Evolutionary conservation across 2,113 vertebrate genomes (phyloP).

Genomic region (Pollimyrus isidori): DNA sequence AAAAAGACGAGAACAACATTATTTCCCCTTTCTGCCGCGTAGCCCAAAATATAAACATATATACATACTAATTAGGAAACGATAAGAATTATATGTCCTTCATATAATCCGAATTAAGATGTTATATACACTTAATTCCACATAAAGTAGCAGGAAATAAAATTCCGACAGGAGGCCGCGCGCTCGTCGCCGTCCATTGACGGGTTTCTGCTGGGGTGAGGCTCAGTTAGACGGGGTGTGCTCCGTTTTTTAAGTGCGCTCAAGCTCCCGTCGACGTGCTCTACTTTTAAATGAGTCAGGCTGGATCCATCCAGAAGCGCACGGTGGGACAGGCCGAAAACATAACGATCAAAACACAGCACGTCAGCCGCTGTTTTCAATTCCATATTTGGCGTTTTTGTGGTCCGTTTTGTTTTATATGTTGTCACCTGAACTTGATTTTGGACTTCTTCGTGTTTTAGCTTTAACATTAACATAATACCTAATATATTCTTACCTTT

Average conservation of each 20-base stretch:
- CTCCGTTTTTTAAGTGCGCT: conserved; percentile 18
- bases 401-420: neutral
- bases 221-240: conserved; percentile 6
- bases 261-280: conserved; percentile 11
- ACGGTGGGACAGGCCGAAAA: neutral
- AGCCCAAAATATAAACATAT: neutral
- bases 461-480: neutral
- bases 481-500: neutral
- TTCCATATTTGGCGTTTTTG: neutral
- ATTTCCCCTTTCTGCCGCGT: neutral
- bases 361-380: neutral
- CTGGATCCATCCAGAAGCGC: neutral
- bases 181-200: conserved; percentile 1
- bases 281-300: conserved; percentile 15
- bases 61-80: conserved; percentile 2
- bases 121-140: conserved; percentile 17
- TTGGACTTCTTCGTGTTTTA: neutral
- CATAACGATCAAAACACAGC: neutral
- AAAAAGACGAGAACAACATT: neutral
- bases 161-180: neutral
- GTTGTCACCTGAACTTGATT: neutral
- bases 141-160: neutral
- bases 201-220: neutral
- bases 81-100: conserved; percentile 21
- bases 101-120: conserved; percentile 37